Conservation (phyloP, 2,888 invertebrate species). For the Doris montereyensis region DNA sequence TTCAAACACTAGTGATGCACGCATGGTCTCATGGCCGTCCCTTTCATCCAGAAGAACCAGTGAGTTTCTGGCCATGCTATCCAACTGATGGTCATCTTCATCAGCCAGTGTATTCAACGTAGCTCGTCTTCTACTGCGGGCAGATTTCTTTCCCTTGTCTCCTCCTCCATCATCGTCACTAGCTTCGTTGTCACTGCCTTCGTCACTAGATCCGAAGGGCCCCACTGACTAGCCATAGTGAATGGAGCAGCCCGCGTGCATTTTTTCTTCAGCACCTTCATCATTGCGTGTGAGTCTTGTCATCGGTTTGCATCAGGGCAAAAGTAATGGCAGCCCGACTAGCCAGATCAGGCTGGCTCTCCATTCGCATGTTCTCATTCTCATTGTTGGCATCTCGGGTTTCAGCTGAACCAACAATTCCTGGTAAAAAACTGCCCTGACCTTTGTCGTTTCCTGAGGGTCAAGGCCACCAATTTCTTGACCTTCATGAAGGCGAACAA, state of each 20-base stretch:
- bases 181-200: conserved; percentile 72
- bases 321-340: conserved; percentile 63
- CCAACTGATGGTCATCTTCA: conserved; percentile 61
- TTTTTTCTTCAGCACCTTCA: conserved; percentile 67
- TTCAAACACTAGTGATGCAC: conserved; percentile 61
- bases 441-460: conserved; percentile 28
- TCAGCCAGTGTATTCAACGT: conserved; percentile 60
- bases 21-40: conserved; percentile 53
- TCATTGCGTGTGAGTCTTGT: conserved; percentile 66
- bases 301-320: conserved; percentile 64
- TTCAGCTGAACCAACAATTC: background rate
- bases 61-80: conserved; percentile 61
- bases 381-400: conserved; percentile 40
- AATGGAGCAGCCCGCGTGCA: conserved; percentile 75
- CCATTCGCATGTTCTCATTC: conserved; percentile 41
- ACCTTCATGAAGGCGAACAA: conserved; percentile 28
- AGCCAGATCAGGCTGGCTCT: conserved; percentile 39
- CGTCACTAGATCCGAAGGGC: conserved; percentile 95
- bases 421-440: background rate
- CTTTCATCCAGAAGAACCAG: conserved; percentile 56
- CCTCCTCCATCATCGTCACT: conserved; percentile 50
- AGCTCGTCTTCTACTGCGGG: conserved; percentile 52
- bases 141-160: conserved; percentile 52
- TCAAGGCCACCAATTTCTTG: conserved; percentile 32
- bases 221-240: conserved; percentile 94